Conservation (phyloP, 2,888 invertebrate species). For the Rugalucina vietnamica region DNA sequence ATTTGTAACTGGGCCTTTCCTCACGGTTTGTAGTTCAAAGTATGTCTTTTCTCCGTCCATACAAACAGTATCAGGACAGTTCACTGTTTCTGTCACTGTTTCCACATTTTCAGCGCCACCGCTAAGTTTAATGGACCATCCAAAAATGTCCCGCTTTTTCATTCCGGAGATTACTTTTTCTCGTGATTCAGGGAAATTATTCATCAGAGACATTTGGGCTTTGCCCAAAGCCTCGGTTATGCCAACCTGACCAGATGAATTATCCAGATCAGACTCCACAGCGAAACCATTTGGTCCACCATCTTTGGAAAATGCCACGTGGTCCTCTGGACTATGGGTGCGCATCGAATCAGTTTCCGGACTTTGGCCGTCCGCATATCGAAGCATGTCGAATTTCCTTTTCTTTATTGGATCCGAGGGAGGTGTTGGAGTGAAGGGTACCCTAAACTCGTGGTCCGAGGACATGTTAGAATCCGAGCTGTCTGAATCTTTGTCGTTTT, state of each 20-base stretch:
- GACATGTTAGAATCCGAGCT: conserved; percentile 47
- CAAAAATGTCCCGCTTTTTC: conserved; percentile 59
- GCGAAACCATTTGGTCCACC: not conserved
- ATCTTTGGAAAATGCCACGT: not conserved
- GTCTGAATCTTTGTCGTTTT: conserved; percentile 38
- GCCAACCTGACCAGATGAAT: not conserved
- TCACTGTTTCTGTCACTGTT: not conserved
- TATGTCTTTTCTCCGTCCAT: conserved; percentile 60
- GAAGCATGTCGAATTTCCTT: conserved; percentile 48
- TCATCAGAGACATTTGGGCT: conserved; percentile 12
- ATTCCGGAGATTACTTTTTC: conserved; percentile 56
- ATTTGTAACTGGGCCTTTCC: conserved; percentile 2
- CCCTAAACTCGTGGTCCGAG: conserved; percentile 56
- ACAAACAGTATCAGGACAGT: conserved; percentile 35
- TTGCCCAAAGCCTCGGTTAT: conserved; percentile 3
- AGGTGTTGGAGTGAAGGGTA: conserved; percentile 20
- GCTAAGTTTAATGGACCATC: conserved; percentile 58
- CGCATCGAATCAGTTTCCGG: not conserved
- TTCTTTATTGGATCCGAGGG: conserved; percentile 54
- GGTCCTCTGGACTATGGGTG: not conserved
- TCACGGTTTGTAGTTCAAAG: conserved; percentile 61
- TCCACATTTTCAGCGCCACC: conserved; percentile 19
- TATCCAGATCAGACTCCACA: not conserved
- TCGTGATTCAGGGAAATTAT: conserved; percentile 33
- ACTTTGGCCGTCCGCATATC: conserved; percentile 12